Base-by-base conservation (phyloP, 2,113 vertebrate species). In the Uropsilus gracilis region DNA sequence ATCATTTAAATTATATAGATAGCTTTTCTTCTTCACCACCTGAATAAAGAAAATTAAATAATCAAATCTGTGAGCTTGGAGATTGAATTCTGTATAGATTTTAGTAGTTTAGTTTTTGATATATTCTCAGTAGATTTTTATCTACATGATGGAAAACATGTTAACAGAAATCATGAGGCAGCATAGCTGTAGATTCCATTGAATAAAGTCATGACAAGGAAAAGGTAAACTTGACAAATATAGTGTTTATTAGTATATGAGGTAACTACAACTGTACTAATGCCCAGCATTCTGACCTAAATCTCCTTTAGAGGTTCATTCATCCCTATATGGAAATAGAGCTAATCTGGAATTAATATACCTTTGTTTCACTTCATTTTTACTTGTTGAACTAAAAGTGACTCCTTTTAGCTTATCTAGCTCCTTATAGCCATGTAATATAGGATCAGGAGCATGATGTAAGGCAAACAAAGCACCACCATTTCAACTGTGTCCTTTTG, bases 101-200 rank as follows among this genome's bases (percentile, higher is more conserved):
- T 92, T 78, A 30, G 42, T 82, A 26, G 8, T 50, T 96, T 95
- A 59, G 73, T 81, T 93, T 80, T 32, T 91, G 83, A 32, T 73
- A 57, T 17, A 16, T 86, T 69, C 1, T 6, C 26, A 48, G 3
- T 44, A 11, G 32, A 82, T 92, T 90, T 90, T 69, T 68, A 77
- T 81, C 50, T 81, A 34, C 5, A 26, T 44, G 10, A 83, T 14
- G 12, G 16, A 76, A 76, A 92, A 72, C 7, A 39, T 53, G 6
- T 44, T 39, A 61, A 6, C 22, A 83, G 75, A 42, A 77, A 82
- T 73, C 34, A 55, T 34, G 20, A 7, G 18, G 12, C 6, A 37
- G 0, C 30, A 1, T 8, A 46, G 8, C 16, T 48, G 12, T 4
- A 78, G 39, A 46, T 76, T 0, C 8, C 46, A 66, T 5, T 71